These are phyloP conservation scores for Diachasma alloeum DNA, from an alignment of 1,140 invertebrate species.

Conservation along the genomic window DNA sequence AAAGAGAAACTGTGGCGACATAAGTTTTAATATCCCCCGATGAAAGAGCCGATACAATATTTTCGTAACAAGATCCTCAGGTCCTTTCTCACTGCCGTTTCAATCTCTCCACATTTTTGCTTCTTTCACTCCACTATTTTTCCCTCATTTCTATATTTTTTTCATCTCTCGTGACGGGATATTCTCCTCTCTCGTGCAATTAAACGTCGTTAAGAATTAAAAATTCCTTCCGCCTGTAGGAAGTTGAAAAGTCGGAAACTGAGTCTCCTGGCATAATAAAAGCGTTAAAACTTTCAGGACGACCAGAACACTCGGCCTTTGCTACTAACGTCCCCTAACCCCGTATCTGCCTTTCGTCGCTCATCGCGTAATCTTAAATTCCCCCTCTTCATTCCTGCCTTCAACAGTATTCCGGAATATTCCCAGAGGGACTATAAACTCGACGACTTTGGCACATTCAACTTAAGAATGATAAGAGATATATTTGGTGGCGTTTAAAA, in stretches of 20 bases:
- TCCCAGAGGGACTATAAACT: not conserved
- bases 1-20: not conserved
- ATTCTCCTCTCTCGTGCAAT: conserved; percentile 35
- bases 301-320: not conserved
- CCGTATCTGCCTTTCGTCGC: conserved; percentile 24
- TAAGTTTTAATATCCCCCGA: conserved; percentile 28
- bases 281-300: conserved; percentile 37
- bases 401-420: not conserved
- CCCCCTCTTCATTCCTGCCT: not conserved
- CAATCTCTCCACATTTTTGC: not conserved
- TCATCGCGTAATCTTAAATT: conserved; percentile 24
- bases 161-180: not conserved
- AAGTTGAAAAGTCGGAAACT: conserved; percentile 29
- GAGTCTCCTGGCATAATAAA: conserved; percentile 31
- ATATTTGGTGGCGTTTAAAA: not conserved
- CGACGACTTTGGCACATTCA: not conserved
- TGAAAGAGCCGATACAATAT: conserved; percentile 29
- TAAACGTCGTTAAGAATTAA: conserved; percentile 43
- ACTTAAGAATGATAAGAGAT: not conserved
- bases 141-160: not conserved
- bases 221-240: conserved; percentile 36
- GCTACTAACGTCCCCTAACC: conserved; percentile 7
- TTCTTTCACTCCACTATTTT: not conserved
- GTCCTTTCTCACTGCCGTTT: not conserved
- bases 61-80: conserved; percentile 27